Evolutionary conservation across 2,888 invertebrate genomes (phyloP).

Genomic region (Pyralis farinalis): DNA sequence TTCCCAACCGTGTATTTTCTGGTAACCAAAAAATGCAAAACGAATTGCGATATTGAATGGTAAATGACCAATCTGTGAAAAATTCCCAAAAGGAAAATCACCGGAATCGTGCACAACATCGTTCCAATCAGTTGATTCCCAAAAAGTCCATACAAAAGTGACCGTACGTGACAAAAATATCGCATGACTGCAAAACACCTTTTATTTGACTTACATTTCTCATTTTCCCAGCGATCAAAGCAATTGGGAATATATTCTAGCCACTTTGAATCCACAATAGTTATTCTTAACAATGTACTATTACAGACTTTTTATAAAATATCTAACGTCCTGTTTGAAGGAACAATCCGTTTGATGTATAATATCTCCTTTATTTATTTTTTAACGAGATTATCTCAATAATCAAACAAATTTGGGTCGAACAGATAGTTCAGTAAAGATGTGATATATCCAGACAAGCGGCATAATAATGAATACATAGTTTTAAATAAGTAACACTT

Average conservation of each 20-base stretch:
- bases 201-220: conserved; percentile 10
- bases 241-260: background rate
- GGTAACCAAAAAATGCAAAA: background rate
- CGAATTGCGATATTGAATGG: background rate
- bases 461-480: no score
- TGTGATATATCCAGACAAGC: no score
- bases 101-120: conserved; percentile 2
- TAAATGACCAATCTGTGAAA: background rate
- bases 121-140: conserved; percentile 9
- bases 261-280: conserved; percentile 3
- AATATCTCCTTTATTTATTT: no score
- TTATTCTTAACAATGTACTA: no score
- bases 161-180: conserved; percentile 11
- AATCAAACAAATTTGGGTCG: no score
- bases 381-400: no score
- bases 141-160: conserved; percentile 8
- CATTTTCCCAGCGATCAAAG: conserved; percentile 9
- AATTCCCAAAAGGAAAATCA: background rate
- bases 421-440: no score
- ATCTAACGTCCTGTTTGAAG: no score
- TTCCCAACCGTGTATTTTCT: no score
- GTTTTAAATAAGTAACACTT: no score
- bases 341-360: no score
- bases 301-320: no score
- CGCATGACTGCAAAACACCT: conserved; percentile 8